Base-by-base conservation (phyloP, 2,797 vertebrate species). In the Lacerta bilineata region DNA sequence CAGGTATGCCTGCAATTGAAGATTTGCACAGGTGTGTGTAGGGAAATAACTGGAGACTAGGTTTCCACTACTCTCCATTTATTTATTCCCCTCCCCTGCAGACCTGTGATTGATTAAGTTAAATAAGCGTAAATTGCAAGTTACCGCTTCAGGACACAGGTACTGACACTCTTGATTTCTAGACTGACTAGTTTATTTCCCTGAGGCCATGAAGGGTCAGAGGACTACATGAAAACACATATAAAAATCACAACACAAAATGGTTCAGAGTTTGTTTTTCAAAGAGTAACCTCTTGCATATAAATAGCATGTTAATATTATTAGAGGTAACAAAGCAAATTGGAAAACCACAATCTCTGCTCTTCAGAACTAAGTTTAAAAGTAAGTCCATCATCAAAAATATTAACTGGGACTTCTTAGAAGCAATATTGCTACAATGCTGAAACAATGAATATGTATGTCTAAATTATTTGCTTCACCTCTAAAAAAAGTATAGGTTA, bases 171-270 rank as follows among this genome's bases (percentile, higher is more conserved):
- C 80, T 81, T 91, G 84, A 88, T 83, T 91, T 93, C 84, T 89
- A 0, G 88, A 84, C 33, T 89, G 92, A 36, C 87, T 91, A 91
- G 95, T 69, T 87, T 93, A 88, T 3, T 55, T 92, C 83, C 91
- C 87, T 91, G 29, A 3, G 91, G 92, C 83, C 89, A 92, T 69
- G 90, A 69, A 95, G 93, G 93, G 92, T 95, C 91, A 95, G 87
- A 88, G 61, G 66, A 84, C 81, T 89, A 91, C 64, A 89, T 89
- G 8, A 95, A 88, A 87, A 83, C 41, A 92, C 88, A 80, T 77
- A 85, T 10, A 92, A 94, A 64, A 94, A 82, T 84, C 79, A 92
- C 59, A 92, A 87, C 82, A 90, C 33, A 89, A 90, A 93, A 93
- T 80, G 55, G 80, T 89, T 91, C 90, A 87, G 80, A 90, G 83